These are phyloP conservation scores for Hemiprocne comata DNA, from an alignment of 2,113 vertebrate genomes.

Conservation along the genomic window DNA sequence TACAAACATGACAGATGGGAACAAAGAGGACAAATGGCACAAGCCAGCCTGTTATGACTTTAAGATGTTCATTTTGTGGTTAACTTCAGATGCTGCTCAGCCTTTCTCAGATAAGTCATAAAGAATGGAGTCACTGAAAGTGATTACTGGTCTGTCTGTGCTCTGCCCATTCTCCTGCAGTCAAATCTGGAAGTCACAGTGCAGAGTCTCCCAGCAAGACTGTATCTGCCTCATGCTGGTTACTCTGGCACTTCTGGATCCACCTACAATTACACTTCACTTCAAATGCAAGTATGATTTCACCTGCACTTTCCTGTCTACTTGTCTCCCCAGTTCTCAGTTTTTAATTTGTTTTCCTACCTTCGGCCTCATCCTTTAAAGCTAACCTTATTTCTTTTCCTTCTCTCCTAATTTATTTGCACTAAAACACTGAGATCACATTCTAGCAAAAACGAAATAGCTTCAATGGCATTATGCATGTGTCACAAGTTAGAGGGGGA, in stretches of 20 bases:
- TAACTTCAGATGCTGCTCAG: background rate
- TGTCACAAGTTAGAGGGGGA: background rate
- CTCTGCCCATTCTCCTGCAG: background rate
- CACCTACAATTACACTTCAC: background rate
- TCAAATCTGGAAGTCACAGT: background rate
- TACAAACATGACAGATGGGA: background rate
- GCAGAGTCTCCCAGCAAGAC: rapidly evolving
- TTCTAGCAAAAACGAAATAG: background rate
- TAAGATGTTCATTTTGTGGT: background rate
- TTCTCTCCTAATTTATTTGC: background rate
- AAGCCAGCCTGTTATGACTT: background rate
- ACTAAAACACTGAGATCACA: background rate
- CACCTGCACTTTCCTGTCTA: background rate
- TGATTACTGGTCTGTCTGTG: rapidly evolving
- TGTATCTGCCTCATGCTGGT: background rate
- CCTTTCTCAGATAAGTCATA: background rate
- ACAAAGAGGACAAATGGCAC: constrained; percentile 15
- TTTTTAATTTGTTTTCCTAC: background rate
- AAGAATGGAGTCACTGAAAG: background rate
- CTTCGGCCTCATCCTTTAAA: background rate
- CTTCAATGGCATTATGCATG: background rate
- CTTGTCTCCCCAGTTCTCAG: background rate
- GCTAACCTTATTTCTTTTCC: background rate
- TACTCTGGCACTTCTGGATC: background rate
- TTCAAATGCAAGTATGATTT: background rate